Base-by-base conservation (phyloP, 64 coral and sea anemone genomes). In the Stylophora pistillata region DNA sequence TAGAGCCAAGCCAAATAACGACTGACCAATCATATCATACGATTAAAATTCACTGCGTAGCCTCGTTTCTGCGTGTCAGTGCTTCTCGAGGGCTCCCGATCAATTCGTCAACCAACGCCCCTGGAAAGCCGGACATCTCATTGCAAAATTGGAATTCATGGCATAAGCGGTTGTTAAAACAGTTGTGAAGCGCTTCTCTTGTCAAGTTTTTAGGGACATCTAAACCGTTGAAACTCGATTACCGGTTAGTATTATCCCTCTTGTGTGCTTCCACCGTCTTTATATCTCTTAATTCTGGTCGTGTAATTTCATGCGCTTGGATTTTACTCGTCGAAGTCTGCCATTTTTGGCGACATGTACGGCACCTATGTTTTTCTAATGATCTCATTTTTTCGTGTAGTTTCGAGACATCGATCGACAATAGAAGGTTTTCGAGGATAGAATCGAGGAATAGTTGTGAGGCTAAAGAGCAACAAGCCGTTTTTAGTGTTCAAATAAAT, bases 61-160 rank as follows among this genome's bases (percentile, higher is more conserved):
- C 82, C 85, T 90, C 85, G 71, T 87, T 81, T 78, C 77, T 71
- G 74, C 82, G 91, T 20, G 25, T 71, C 53, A 53, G 56, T 61
- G 72, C 78, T 73, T 52, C 91, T 90, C 85, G 72, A 87, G 89
- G 91, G 30, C 90, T 86, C 94, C 94, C 94, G 73, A 71, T 90
- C 71, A 95, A 93, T 81, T 87, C 70, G 83, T 63, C 66, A 97
- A 97, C 95, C 95, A 97, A 97, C 95, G 95, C 95, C 95, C 95
- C 95, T 97, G 82, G 74, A 97, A 90, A 72, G 89, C 91, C 88
- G 87, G 91, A 97, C 88, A 86, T 82, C 69, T 47, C 74, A 76
- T 73, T 76, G 85, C 77, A 91, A 86, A 85, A 95, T 83, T 87
- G 79, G 71, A 73, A 87, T 87, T 74, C 73, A 74, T 58, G 73